Evolutionary conservation across 2,888 invertebrate species (phyloP).

Genomic region (Pseudococcus longispinus): DNA sequence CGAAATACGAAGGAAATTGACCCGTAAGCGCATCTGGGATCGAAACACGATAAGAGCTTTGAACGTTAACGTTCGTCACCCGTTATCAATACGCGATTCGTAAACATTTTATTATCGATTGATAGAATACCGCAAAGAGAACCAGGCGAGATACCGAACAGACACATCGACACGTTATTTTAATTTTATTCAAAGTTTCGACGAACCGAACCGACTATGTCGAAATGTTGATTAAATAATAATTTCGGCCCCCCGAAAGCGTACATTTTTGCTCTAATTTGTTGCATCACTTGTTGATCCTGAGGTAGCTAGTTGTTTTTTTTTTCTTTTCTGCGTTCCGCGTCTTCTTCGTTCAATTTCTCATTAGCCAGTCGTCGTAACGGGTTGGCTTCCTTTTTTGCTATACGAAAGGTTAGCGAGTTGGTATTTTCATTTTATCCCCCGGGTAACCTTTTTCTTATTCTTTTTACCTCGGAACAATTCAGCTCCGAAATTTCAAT

Average conservation of each 20-base stretch:
- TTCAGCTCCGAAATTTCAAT: neutral
- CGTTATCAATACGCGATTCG: neutral
- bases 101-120: neutral
- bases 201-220: neutral
- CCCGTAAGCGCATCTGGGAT: neutral
- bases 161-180: neutral
- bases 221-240: neutral
- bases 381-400: neutral
- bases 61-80: neutral
- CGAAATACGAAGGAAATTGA: neutral
- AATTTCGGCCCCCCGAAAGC: neutral
- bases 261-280: conserved; percentile 10
- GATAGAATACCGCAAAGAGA: neutral
- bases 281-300: conserved; percentile 41
- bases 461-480: neutral
- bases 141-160: neutral
- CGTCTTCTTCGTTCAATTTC: neutral
- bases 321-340: neutral
- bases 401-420: neutral
- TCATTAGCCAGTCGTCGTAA: neutral
- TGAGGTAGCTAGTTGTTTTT: neutral
- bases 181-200: neutral
- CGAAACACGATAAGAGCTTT: neutral
- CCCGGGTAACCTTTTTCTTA: neutral
- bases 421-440: neutral